phyloP scores from a whole-genome alignment of 2,888 invertebrate species.

The Pachliopta kotzebuea region DNA sequence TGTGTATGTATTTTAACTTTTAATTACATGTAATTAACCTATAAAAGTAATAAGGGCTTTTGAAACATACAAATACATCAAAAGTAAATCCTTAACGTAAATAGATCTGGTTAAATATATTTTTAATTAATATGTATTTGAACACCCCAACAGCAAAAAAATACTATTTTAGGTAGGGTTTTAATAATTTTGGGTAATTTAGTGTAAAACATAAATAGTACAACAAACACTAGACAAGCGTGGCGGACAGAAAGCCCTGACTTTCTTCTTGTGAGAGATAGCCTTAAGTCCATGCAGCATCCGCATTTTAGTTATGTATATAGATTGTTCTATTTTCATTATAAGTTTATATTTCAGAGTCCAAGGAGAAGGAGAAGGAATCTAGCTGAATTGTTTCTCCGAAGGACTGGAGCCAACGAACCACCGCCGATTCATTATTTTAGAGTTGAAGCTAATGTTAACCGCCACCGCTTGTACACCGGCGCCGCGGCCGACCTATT shows the following conservation, averaged over 20 bases:
- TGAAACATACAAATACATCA: too few relatives aligned
- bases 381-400: constrained; percentile 82
- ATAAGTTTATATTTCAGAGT: constrained; percentile 72
- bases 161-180: background rate
- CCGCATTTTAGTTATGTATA: too few relatives aligned
- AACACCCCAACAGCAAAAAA: background rate
- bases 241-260: too few relatives aligned
- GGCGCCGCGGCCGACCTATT: constrained; percentile 45
- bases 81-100: too few relatives aligned
- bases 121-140: too few relatives aligned
- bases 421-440: constrained; percentile 79
- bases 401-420: constrained; percentile 72
- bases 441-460: constrained; percentile 58
- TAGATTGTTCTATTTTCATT: background rate
- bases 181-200: background rate
- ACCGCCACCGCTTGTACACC: constrained; percentile 41
- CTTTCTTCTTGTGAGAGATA: too few relatives aligned
- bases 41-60: too few relatives aligned
- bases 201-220: background rate
- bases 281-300: too few relatives aligned
- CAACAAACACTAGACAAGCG: background rate
- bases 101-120: too few relatives aligned
- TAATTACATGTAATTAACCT: too few relatives aligned
- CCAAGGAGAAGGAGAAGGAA: constrained; percentile 85
- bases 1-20: too few relatives aligned